A percentile compares a stretch with the other conserved stretches of the same genome.
phyloP scores from a whole-genome alignment of 2,113 vertebrate species.

The Sorex fumeus region DNA sequence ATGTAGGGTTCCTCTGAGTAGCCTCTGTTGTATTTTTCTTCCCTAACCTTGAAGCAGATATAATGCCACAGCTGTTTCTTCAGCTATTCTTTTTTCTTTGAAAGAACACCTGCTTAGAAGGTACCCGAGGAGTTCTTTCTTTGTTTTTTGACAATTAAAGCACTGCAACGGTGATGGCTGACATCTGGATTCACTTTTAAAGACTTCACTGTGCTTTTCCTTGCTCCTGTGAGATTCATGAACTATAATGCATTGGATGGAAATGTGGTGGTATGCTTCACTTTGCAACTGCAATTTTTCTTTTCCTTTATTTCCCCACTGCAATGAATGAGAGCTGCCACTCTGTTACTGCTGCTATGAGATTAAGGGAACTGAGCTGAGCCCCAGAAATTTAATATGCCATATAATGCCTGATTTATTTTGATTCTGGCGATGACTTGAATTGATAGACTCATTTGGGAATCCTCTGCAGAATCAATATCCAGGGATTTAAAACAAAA shows the following conservation, averaged over 20 bases:
- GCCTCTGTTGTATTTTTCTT: conserved; percentile 21
- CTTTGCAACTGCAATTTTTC: conserved; percentile 59
- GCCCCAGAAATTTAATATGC: conserved; percentile 75
- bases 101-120: conserved; percentile 79
- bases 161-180: conserved; percentile 40
- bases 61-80: conserved; percentile 71
- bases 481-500: conserved; percentile 20
- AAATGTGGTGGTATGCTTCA: conserved; percentile 71
- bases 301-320: conserved; percentile 69
- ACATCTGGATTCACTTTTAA: conserved; percentile 83
- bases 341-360: conserved; percentile 45
- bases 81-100: conserved; percentile 62
- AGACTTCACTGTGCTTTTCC: conserved; percentile 59
- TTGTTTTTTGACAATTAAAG: conserved; percentile 80
- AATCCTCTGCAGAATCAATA: conserved; percentile 59
- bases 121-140: conserved; percentile 79
- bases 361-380: conserved; percentile 52
- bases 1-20: neutral
- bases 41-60: conserved; percentile 37
- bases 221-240: conserved; percentile 68
- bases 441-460: conserved; percentile 68
- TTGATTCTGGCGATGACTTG: conserved; percentile 64
- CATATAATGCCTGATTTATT: conserved; percentile 70
- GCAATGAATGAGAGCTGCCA: conserved; percentile 59
- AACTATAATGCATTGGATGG: conserved; percentile 56